Evolutionary conservation across 2,113 vertebrate genomes (phyloP).

Genomic region (Myotis lucifugus): DNA sequence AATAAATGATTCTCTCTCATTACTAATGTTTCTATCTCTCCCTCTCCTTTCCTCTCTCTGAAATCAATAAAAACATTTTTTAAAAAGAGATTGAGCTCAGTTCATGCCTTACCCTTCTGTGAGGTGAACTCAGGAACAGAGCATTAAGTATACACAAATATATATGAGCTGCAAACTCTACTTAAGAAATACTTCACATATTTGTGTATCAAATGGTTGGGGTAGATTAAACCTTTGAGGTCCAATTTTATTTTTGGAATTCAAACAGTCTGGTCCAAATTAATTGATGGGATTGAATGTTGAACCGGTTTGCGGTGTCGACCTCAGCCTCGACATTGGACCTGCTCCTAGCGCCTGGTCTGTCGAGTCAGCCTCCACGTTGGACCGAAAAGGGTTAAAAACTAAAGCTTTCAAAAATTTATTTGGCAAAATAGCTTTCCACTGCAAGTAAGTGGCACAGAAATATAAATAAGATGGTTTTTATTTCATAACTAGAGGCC

Average conservation of each 20-base stretch:
- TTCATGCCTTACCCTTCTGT: background rate
- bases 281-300: too few species aligned
- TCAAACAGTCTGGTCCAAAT: too few species aligned
- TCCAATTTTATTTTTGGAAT: too few species aligned
- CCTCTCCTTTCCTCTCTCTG: too few species aligned
- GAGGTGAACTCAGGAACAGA: background rate
- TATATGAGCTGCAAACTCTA: background rate
- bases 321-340: too few species aligned
- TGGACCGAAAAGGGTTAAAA: background rate
- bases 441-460: background rate
- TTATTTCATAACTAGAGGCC: background rate
- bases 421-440: background rate
- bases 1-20: too few species aligned
- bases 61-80: background rate
- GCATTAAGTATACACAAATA: background rate
- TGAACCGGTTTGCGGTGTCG: too few species aligned
- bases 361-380: too few species aligned
- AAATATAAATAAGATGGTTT: background rate
- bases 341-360: too few species aligned
- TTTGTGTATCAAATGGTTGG: background rate
- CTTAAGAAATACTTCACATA: background rate
- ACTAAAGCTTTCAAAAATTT: background rate
- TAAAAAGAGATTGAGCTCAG: background rate
- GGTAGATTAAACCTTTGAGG: background rate
- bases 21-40: too few species aligned